phyloP scores from a whole-genome alignment of 2,888 invertebrate species.

The Chrysotoxum bicinctum region DNA sequence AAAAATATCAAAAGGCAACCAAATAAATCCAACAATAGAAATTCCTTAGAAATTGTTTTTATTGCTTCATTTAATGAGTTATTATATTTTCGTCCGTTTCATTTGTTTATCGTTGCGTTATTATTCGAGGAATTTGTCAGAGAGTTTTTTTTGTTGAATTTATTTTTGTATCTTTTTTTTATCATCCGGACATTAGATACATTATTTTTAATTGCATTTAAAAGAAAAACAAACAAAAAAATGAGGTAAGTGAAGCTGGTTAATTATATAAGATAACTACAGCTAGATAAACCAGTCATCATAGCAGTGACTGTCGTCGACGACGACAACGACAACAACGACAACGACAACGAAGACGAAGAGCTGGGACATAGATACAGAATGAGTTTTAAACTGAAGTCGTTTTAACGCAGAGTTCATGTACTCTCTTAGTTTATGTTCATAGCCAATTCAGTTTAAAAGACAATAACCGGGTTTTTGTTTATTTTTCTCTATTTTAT shows the following conservation, averaged over 20 bases:
- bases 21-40: slow-evolving; percentile 5
- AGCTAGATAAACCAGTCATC: slow-evolving; percentile 33
- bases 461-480: slow-evolving; percentile 67
- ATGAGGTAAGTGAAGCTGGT: slow-evolving; percentile 60
- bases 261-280: slow-evolving; percentile 68
- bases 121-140: slow-evolving; percentile 59
- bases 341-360: neutral
- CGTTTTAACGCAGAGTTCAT: slow-evolving; percentile 36
- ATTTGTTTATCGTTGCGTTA: slow-evolving; percentile 58
- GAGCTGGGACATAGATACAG: neutral
- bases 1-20: slow-evolving; percentile 7
- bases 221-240: slow-evolving; percentile 40
- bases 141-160: slow-evolving; percentile 29
- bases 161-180: slow-evolving; percentile 14
- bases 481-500: slow-evolving; percentile 54
- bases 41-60: slow-evolving; percentile 62
- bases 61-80: slow-evolving; percentile 69
- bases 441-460: slow-evolving; percentile 20
- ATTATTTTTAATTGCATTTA: slow-evolving; percentile 68
- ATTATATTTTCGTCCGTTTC: slow-evolving; percentile 51
- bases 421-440: slow-evolving; percentile 39
- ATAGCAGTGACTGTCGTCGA: neutral
- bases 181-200: slow-evolving; percentile 57
- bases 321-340: neutral
- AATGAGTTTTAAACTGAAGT: slow-evolving; percentile 5